These are phyloP conservation scores for Hirundo rustica DNA, from an alignment of 2,797 vertebrate species.

Conservation along the genomic window DNA sequence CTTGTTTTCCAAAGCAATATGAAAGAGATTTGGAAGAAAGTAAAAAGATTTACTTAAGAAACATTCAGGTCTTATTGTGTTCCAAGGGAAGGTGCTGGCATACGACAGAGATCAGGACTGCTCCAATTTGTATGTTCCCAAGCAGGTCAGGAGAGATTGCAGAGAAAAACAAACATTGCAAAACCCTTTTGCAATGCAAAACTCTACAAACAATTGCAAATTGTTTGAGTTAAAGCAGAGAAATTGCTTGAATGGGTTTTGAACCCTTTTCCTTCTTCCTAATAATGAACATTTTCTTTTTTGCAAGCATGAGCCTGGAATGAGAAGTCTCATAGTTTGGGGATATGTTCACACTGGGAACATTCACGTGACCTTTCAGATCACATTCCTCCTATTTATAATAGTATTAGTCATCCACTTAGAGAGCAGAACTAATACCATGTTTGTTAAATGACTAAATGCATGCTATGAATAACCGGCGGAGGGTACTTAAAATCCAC, in stretches of 20 bases:
- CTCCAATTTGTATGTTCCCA: background rate
- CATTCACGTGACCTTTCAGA: constrained; percentile 62
- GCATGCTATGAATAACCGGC: constrained; percentile 47
- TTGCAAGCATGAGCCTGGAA: constrained; percentile 5
- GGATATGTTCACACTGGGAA: constrained; percentile 48
- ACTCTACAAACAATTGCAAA: constrained; percentile 17
- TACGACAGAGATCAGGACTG: background rate
- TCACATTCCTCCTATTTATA: constrained; percentile 68
- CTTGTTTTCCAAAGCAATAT: background rate
- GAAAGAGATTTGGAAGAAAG: background rate
- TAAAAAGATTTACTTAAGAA: background rate
- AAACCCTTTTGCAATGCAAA: constrained; percentile 33
- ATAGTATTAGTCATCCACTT: constrained; percentile 62
- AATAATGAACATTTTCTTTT: background rate
- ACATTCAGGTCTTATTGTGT: background rate
- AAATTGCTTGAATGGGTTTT: background rate
- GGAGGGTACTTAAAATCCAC: constrained; percentile 23
- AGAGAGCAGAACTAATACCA: constrained; percentile 53
- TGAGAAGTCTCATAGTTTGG: constrained; percentile 42
- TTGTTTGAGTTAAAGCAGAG: background rate
- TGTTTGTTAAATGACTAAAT: constrained; percentile 65
- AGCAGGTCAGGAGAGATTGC: constrained; percentile 27
- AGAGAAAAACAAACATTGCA: constrained; percentile 42
- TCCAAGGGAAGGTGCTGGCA: background rate
- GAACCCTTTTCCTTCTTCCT: background rate